Percentiles rank a stretch among this genome's conserved stretches.
phyloP scores from a whole-genome alignment of 2,797 vertebrate genomes.

The Australoheros facetus region DNA sequence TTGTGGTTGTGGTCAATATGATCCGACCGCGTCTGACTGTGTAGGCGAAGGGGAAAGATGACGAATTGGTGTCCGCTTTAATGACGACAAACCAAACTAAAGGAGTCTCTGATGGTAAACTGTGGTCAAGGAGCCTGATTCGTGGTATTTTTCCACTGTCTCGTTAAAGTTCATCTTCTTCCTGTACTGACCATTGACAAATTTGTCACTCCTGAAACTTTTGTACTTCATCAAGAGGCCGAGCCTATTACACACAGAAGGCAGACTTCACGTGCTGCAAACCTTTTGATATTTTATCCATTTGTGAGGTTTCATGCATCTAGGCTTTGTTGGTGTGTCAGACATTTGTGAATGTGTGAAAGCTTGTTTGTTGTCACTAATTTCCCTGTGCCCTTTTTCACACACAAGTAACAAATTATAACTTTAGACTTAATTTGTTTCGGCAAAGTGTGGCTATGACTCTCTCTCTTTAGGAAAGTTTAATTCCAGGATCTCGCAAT shows the following conservation, averaged over 20 bases:
- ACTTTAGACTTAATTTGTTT: not conserved
- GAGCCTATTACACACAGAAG: not conserved
- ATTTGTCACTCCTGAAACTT: not conserved
- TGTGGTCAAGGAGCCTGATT: constrained; percentile 51
- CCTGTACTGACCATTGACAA: constrained; percentile 6
- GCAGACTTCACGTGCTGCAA: not conserved
- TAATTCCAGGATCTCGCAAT: not conserved
- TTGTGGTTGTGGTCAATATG: constrained; percentile 43
- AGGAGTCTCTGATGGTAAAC: constrained; percentile 38
- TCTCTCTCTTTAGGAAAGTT: not conserved
- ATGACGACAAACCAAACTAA: constrained; percentile 40
- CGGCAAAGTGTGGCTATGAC: not conserved
- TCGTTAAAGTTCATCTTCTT: constrained; percentile 6
- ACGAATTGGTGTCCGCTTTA: constrained; percentile 51
- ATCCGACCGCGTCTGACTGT: constrained; percentile 23
- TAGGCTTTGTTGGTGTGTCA: not conserved
- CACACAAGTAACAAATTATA: not conserved
- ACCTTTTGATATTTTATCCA: not conserved
- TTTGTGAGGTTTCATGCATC: not conserved
- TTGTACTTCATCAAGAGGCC: not conserved
- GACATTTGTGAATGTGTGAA: not conserved
- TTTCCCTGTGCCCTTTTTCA: not conserved
- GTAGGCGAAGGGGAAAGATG: constrained; percentile 47
- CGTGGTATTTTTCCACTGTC: constrained; percentile 28
- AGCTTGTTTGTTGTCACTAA: not conserved